A percentile compares a stretch with the other conserved stretches of the same genome.
phyloP scores from a whole-genome alignment of 2,113 vertebrate genomes.

The Rhombomys opimus region DNA sequence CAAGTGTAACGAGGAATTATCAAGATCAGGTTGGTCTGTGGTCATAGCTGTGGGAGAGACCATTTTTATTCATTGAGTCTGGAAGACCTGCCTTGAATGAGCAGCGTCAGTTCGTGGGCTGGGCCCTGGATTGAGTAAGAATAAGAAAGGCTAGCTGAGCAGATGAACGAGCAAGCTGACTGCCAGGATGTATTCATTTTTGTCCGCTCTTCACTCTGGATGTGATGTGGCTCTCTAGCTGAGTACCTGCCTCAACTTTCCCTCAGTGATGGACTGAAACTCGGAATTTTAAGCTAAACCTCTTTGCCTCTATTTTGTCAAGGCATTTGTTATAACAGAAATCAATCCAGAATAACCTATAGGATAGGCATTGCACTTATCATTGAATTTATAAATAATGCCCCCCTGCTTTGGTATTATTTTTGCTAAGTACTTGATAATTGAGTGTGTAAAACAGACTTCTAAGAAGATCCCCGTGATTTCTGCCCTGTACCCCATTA shows the following conservation, averaged over 20 bases:
- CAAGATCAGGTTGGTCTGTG: not conserved
- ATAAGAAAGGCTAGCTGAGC: not conserved
- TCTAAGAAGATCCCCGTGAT: not conserved
- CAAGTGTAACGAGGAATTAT: not conserved
- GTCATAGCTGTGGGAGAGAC: not conserved
- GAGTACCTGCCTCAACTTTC: not conserved
- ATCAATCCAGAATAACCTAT: not conserved
- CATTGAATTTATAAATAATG: slow-evolving; percentile 8
- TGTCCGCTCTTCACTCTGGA: not conserved
- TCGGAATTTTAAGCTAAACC: not conserved
- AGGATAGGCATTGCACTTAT: not conserved
- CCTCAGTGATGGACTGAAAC: not conserved
- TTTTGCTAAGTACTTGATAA: slow-evolving; percentile 2
- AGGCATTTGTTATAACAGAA: not conserved
- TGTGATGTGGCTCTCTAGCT: not conserved
- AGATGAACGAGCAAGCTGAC: not conserved
- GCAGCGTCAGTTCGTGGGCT: not conserved
- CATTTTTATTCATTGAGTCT: not conserved
- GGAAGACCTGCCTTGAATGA: not conserved
- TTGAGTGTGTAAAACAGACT: not conserved
- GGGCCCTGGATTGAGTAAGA: not conserved
- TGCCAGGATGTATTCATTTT: not conserved
- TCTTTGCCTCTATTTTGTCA: not conserved
- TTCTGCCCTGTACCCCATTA: not conserved
- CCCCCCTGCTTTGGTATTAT: not conserved